phyloP scores from a whole-genome alignment of 1,140 invertebrate species.

The Drosophila funebris region DNA sequence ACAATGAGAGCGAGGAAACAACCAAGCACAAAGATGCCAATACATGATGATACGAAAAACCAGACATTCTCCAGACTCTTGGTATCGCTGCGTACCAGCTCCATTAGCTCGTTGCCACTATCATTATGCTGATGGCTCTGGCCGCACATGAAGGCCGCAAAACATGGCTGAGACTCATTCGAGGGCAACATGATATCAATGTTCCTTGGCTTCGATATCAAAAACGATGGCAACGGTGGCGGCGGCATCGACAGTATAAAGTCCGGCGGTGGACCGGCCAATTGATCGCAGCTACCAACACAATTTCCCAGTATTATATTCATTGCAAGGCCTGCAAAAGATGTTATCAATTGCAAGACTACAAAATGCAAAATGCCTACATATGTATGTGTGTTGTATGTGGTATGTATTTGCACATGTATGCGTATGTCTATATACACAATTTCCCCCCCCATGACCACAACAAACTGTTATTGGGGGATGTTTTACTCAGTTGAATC shows the following conservation, averaged over 20 bases:
- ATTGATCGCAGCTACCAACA: slow-evolving; percentile 86
- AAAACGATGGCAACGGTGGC: slow-evolving; percentile 89
- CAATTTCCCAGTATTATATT: slow-evolving; percentile 74
- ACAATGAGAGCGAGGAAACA: slow-evolving; percentile 90
- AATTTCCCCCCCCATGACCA: neutral
- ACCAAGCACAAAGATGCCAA: slow-evolving; percentile 90
- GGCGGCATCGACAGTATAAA: slow-evolving; percentile 92
- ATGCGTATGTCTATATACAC: neutral
- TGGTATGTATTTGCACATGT: neutral
- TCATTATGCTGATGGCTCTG: slow-evolving; percentile 84
- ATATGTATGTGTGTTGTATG: neutral
- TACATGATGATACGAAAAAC: slow-evolving; percentile 91
- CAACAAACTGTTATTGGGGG: slow-evolving; percentile 13
- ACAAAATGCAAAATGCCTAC: neutral
- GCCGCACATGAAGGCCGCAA: slow-evolving; percentile 85
- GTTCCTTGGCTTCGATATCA: slow-evolving; percentile 84
- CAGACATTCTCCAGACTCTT: slow-evolving; percentile 90
- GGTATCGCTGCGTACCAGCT: slow-evolving; percentile 88
- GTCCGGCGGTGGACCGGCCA: slow-evolving; percentile 91
- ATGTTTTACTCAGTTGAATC: slow-evolving; percentile 1
- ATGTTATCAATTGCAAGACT: neutral
- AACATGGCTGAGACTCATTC: slow-evolving; percentile 86
- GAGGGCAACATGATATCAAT: slow-evolving; percentile 76
- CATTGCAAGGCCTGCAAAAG: slow-evolving; percentile 34
- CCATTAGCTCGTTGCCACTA: slow-evolving; percentile 89